Base-by-base conservation (phyloP, 2,113 vertebrate species). In the Microtus oregoni region DNA sequence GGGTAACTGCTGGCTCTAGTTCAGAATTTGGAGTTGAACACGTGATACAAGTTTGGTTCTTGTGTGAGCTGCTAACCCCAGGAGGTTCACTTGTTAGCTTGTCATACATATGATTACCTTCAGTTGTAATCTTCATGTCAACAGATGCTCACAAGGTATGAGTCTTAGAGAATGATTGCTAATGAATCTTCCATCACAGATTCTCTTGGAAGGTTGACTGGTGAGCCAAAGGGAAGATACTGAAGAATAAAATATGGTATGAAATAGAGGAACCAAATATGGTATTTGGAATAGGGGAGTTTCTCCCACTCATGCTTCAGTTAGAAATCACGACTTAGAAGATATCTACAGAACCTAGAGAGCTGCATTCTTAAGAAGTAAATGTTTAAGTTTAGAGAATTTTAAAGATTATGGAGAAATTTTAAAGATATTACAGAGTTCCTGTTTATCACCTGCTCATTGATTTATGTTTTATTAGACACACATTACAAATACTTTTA, bases 311-410 rank as follows among this genome's bases (percentile, higher is more conserved):
- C 28, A 32, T 41, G 4, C 0, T 9, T 26, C 13, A 58, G 81
- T 72, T 19, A 94, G 65, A 67, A 94, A 86, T 92, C 30, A 26
- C 35, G n/a, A 89, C 14, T 90, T 86, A 61, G 15, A 44, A 90
- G 12, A 35, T 50, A 28, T 30, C 72, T 47, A 17, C 86, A 7
- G 61, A 73, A 72, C 3, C 2, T 7, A 86, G n/a, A 61, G 30
- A 70, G 12, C 0, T 72, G 2, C 1, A 50, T 55, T 83, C 68
- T 68, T n/a, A 86, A 78, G 52, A 30, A 52, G 61, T 44, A 65
- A 47, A 75, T 3, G 47, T 77, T 68, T 12, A 32, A 52, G 50
- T 85, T 87, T 88, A 87, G 52, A 78, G 38, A 1, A 50, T 47
- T 77, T 95, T 78, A 26, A 14, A 61, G 52, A 81, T 41, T 58